A percentile compares a stretch with the other conserved stretches of the same genome.
Conservation (phyloP, 2,113 vertebrate species). For the Phoxinus phoxinus region DNA sequence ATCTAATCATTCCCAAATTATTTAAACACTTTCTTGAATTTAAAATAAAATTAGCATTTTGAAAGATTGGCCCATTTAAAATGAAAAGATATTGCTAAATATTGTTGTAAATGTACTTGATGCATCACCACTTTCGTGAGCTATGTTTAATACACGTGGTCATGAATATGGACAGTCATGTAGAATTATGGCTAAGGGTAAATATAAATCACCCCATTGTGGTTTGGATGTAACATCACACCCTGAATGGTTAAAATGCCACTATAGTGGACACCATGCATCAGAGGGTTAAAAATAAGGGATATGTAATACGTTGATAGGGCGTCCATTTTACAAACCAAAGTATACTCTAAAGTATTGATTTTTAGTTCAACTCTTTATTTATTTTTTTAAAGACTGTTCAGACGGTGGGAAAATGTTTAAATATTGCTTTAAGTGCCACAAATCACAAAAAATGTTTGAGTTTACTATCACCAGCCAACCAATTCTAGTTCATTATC, state of each 20-base stretch:
- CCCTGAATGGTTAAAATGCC: background rate
- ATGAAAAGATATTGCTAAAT: background rate
- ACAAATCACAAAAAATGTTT: background rate
- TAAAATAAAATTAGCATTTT: background rate
- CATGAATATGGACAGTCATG: background rate
- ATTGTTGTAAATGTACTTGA: background rate
- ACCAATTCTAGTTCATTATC: background rate
- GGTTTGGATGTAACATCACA: background rate
- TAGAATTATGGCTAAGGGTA: background rate
- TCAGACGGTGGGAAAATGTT: background rate
- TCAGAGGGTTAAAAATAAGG: slow-evolving; percentile 18
- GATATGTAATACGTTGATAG: background rate
- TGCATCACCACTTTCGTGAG: too few relatives aligned
- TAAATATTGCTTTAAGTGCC: background rate
- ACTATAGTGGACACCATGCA: background rate
- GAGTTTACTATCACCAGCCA: background rate
- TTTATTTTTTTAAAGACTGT: too few relatives aligned
- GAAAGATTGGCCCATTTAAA: background rate
- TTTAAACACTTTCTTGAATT: background rate
- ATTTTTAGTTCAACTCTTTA: too few relatives aligned
- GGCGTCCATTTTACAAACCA: background rate
- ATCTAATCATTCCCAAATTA: background rate
- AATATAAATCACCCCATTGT: background rate
- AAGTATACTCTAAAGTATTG: background rate
- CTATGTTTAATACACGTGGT: background rate